Conservation (phyloP, 2,797 vertebrate species). For the Malacoraja senta region DNA sequence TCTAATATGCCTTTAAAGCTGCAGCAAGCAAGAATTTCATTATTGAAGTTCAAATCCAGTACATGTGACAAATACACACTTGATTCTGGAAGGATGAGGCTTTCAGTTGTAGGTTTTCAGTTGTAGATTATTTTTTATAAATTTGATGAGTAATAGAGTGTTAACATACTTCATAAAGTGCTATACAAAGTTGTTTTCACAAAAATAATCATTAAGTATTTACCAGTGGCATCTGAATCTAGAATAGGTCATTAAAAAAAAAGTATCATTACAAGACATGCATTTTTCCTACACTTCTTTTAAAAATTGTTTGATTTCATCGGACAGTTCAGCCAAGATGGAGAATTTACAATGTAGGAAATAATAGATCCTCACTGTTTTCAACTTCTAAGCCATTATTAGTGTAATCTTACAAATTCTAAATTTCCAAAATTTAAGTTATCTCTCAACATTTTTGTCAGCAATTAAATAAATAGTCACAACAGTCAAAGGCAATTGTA, state of each 20-base stretch:
- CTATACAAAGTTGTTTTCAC: neutral
- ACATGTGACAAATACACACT: no score
- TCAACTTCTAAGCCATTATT: neutral
- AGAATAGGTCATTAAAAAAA: neutral
- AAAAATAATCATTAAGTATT: neutral
- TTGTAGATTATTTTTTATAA: neutral
- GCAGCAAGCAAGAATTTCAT: no score
- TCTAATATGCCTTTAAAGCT: no score
- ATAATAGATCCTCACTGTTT: neutral
- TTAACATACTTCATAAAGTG: neutral
- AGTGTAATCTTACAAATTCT: neutral
- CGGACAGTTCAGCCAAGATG: neutral
- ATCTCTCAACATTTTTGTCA: neutral
- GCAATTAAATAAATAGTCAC: neutral
- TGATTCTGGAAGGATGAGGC: no score
- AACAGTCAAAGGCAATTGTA: neutral
- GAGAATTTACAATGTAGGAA: neutral
- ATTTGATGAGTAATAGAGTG: neutral
- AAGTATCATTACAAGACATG: neutral
- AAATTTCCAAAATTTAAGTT: neutral
- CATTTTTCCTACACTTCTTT: neutral
- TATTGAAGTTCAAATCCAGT: no score
- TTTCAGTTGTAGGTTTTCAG: no score
- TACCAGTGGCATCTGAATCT: neutral
- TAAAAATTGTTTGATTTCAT: neutral